Evolutionary conservation across 2,797 vertebrate genomes (phyloP).

Genomic region (Peromyscus melanophrys): DNA sequence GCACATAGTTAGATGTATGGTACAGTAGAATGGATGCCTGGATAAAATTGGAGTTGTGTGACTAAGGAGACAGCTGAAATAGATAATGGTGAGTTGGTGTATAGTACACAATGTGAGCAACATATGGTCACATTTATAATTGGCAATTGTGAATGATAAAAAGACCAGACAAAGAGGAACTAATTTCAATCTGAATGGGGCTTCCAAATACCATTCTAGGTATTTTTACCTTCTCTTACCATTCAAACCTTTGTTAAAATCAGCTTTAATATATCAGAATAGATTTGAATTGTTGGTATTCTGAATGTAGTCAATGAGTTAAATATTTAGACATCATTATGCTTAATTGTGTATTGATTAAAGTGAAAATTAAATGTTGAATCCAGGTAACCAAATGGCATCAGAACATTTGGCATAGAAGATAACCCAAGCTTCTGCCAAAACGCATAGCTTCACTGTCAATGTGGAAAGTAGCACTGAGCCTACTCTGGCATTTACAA

Average conservation of each 20-base stretch:
- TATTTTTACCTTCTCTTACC: background rate
- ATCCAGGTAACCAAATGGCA: conserved; percentile 56
- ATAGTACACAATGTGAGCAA: background rate
- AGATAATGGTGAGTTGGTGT: background rate
- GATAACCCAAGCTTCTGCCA: background rate
- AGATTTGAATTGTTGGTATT: conserved; percentile 12
- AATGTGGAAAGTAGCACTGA: background rate
- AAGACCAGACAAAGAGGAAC: conserved; percentile 42
- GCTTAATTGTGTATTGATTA: conserved; percentile 27
- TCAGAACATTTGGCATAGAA: background rate
- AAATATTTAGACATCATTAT: conserved; percentile 37
- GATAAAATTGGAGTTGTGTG: background rate
- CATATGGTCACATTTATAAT: conserved; percentile 46
- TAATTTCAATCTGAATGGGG: conserved; percentile 44
- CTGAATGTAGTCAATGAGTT: conserved; percentile 46
- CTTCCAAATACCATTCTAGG: conserved; percentile 33
- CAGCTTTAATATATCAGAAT: conserved; percentile 13
- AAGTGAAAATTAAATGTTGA: conserved; percentile 37
- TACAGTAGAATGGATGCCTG: background rate
- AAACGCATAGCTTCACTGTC: background rate
- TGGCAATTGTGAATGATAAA: conserved; percentile 39
- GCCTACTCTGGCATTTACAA: background rate
- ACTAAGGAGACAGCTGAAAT: background rate
- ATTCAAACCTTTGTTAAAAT: conserved; percentile 51
- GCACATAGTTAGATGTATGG: background rate